Evolutionary conservation across 2,888 invertebrate genomes (phyloP).

Genomic region (Campoletis raptor): DNA sequence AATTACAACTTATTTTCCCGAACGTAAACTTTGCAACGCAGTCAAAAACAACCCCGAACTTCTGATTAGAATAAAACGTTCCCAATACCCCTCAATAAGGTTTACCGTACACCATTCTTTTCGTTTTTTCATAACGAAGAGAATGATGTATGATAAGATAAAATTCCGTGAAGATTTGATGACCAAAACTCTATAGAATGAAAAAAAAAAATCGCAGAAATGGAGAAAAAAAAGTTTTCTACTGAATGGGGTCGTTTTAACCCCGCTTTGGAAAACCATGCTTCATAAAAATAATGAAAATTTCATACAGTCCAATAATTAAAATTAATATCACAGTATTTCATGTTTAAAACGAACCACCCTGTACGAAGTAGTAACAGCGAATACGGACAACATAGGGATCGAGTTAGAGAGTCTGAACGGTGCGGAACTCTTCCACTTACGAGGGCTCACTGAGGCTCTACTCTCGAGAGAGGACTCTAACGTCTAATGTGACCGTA

Average conservation of each 20-base stretch:
- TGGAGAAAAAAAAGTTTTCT: no score
- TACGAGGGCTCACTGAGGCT: slow-evolving; percentile 11
- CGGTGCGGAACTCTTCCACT: slow-evolving; percentile 33
- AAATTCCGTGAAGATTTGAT: no score
- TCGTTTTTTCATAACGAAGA: no score
- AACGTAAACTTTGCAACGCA: no score
- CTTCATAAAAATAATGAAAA: background rate
- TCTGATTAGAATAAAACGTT: no score
- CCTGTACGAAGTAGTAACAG: background rate
- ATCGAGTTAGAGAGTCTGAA: slow-evolving; percentile 39
- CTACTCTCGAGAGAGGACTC: slow-evolving; percentile 17
- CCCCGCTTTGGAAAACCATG: background rate
- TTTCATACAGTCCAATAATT: background rate
- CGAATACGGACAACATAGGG: background rate
- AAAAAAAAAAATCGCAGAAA: no score
- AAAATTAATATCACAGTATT: background rate
- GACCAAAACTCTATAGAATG: no score
- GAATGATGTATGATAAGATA: no score
- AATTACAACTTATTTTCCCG: background rate
- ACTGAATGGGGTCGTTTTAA: background rate
- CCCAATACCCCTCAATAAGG: no score
- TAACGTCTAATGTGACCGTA: slow-evolving; percentile 52
- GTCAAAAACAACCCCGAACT: no score
- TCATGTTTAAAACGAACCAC: background rate
- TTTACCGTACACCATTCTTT: no score